These are phyloP conservation scores for Drosophila anomelani DNA, from an alignment of 2,888 invertebrate genomes.

Conservation along the genomic window DNA sequence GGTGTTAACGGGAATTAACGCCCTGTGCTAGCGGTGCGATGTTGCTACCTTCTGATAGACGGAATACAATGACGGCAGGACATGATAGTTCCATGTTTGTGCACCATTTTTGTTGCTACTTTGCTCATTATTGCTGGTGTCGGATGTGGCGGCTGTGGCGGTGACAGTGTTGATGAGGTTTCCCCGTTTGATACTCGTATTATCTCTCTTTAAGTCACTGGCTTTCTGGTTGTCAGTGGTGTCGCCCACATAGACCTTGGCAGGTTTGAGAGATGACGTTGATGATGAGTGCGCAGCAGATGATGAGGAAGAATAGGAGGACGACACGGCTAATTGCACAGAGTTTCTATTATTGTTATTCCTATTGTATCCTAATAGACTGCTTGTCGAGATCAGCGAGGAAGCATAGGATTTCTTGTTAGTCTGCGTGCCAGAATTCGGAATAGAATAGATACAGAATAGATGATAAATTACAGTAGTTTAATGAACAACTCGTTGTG, in stretches of 20 bases:
- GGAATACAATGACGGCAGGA: constrained; percentile 93
- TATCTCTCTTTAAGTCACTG: constrained; percentile 40
- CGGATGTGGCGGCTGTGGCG: constrained; percentile 64
- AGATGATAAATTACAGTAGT: constrained; percentile 61
- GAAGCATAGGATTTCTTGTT: constrained; percentile 85
- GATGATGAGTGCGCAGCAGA: constrained; percentile 66
- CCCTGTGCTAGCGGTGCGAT: constrained; percentile 14
- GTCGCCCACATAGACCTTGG: constrained; percentile 81
- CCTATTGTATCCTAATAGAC: constrained; percentile 84
- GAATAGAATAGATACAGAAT: constrained; percentile 68
- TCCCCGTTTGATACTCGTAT: constrained; percentile 48
- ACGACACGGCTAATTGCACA: constrained; percentile 77
- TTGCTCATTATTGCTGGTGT: constrained; percentile 60
- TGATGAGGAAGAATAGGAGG: constrained; percentile 68
- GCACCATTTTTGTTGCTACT: constrained; percentile 82
- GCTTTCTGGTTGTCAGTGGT: constrained; percentile 65
- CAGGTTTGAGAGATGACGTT: constrained; percentile 69
- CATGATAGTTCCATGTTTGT: constrained; percentile 92
- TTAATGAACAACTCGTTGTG: constrained; percentile 26
- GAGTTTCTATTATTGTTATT: constrained; percentile 80
- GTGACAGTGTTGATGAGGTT: constrained; percentile 54
- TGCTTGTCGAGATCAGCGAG: constrained; percentile 84
- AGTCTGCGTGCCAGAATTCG: constrained; percentile 79
- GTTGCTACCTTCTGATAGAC: constrained; percentile 92
- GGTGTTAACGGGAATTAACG: constrained; percentile 4